Evolutionary conservation across 2,113 vertebrate species (phyloP), one percentile per base, ranked within the genome.

Genomic region (Scartelaos histophorus): DNA sequence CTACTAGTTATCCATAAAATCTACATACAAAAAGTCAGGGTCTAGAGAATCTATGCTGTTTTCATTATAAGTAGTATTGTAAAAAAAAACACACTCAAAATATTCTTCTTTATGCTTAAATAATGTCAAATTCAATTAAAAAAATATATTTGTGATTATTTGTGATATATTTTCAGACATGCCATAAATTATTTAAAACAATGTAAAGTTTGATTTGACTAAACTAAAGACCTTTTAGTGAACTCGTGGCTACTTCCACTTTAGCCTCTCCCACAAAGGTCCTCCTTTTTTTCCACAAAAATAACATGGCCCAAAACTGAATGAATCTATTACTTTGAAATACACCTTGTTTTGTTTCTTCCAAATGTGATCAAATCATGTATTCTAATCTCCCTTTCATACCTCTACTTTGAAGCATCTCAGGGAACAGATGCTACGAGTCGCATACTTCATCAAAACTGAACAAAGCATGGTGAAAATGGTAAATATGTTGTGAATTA

Each of bases 401-500:
- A 67, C 43, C 74, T 71, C 66, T 75, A 78, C 76, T 43, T 66
- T 53, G 61, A 86, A 85, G 73, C 75, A 71, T 84, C 78, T 67
- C 82, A 71, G 24, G 69, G 81, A 85, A 86, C 85, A 90, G 85
- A 86, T 87, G 86, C 82, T 79, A 6, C 4, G 78, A 80, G 77
- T 78, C 82, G 73, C 70, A 76, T 73, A 73, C 82, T 89, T 87
- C 70, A 69, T 62, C 21, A n/a, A 76, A 90, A 87, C 78, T 78
- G 82, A 83, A 87, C 81, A 87, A 87, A 87, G 82, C 82, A 80
- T 82, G 80, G 87, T 15, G 24, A 88, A 89, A 90, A 91, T 88
- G 80, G 77, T 86, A 89, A 90, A 91, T 92, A 88, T 91, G 89
- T 88, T 89, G 81, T 83, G 88, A 89, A 88, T 90, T 88, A 91